Evolutionary conservation across 2,113 vertebrate genomes (phyloP), one percentile per base, ranked within the genome.

Genomic region (Panthera tigris): DNA sequence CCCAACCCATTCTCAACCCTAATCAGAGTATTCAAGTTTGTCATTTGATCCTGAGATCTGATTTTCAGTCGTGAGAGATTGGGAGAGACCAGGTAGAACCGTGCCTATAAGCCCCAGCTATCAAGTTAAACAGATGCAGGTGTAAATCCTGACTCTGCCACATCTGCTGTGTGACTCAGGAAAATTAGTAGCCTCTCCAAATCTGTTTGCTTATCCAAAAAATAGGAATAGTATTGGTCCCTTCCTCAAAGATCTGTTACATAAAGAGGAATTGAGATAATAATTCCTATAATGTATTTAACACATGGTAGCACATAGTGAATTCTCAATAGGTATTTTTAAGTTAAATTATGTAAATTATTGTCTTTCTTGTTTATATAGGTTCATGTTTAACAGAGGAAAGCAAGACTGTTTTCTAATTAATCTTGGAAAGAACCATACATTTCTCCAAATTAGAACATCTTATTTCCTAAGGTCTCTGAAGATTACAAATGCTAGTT

Each of bases 381-480:
- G 5, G 36, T 71, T 92, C 15, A 57, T 80, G 39, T 87, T 92
- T 71, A 45, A 94, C 4, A 33, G 57, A 9, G 57, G 52, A 29
- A 95, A 95, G 36, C 4, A 83, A 33, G 25, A 57, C 3, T 83
- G 79, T 91, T 84, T 95, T 78, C 69, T 94, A 18, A 2, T 50
- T 65, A 73, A 89, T 92, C n/a, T 65, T 68, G 69, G 45, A 91
- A 50, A 89, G 63, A 94, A 89, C 33, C 29, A 89, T 79, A 74
- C 7, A 57, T 79, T 82, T 88, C 36, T 45, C 36, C 41, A 48
- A 27, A 48, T 48, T 94, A 65, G 18, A 79, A 45, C 52, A 36
- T 76, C 45, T 33, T 91, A 89, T 89, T 65, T 93, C 65, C 5
- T 85, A 39, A 93, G 55, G n/a, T n/a, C 65, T 55, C 71, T 50